Evolutionary conservation across 2,113 vertebrate species (phyloP), one percentile per base, ranked within the genome.

Genomic region (Elephas maximus): DNA sequence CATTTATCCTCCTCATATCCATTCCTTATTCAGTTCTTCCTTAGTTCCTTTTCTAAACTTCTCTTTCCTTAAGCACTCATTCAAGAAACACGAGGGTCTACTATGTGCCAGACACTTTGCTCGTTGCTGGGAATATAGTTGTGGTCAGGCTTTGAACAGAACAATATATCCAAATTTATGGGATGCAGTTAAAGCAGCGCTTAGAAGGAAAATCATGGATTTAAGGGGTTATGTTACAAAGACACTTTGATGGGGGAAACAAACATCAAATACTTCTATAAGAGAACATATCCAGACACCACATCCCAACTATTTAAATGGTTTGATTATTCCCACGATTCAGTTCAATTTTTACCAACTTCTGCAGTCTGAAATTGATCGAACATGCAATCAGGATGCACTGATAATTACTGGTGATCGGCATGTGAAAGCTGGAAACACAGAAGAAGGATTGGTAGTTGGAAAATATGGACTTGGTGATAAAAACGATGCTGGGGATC

Each of bases 231-330:
- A 20, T 71, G 37, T 37, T 18, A 71, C 33, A 69, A 8, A 14
- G 37, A 57, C 33, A 62, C 20, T 41, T 93, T 51, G 21, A 44
- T 77, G 74, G 45, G 57, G 51, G 51, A 86, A 83, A 92, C 2
- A 30, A 87, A 53, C 33, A 92, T 37, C 33, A 96, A 62, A 17
- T 30, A 82, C 65, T 90, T 82, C 82, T 30, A 90, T 37, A 74
- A 93, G 51, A 82, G 60, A 78, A 60, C 30, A 89, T 81, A 87
- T 44, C 80, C 57, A 87, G 28, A 88, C 15, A 77, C 53, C 30
- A 82, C 62, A 87, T 84, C 33, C 65, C n/a, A 90, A 76, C 2
- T 62, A 88, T 9, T 11, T 57, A 11, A 90, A 23, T 3, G 20
- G 63, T 45, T 0, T 81, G 33, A 69, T 28, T 80, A 10, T 12